phyloP scores from a whole-genome alignment of 2,797 vertebrate species.

The Myotis myotis region DNA sequence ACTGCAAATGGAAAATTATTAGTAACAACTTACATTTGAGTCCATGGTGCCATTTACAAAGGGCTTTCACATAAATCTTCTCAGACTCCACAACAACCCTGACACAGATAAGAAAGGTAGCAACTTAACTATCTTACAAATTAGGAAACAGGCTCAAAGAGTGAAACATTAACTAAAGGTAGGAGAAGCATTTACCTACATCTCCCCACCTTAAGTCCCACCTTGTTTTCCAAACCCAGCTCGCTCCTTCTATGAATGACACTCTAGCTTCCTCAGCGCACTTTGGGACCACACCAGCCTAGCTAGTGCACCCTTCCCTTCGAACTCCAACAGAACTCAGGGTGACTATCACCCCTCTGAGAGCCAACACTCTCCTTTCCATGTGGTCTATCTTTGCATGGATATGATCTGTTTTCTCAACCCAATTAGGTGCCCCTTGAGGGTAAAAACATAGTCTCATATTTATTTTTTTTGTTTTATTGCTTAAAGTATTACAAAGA shows the following conservation, averaged over 20 bases:
- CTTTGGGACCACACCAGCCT: not conserved
- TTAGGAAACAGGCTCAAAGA: not conserved
- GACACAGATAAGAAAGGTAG: not conserved
- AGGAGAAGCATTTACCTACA: not conserved
- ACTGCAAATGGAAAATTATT: conserved; percentile 12
- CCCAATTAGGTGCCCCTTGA: not conserved
- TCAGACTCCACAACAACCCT: not conserved
- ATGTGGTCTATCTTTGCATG: not conserved
- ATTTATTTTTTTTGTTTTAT: not conserved
- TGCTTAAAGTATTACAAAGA: too few species aligned
- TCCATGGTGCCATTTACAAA: conserved; percentile 16
- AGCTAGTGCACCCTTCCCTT: not conserved
- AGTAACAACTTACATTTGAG: conserved; percentile 17
- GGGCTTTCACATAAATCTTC: not conserved
- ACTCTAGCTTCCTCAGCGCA: too few species aligned
- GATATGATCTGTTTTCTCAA: not conserved
- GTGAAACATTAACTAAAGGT: not conserved
- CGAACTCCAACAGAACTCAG: not conserved
- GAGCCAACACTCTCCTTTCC: not conserved
- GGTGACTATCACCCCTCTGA: too few species aligned
- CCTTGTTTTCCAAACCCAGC: not conserved
- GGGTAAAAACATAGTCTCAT: not conserved
- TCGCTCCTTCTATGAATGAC: not conserved
- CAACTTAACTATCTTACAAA: not conserved
- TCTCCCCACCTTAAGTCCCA: not conserved